Evolutionary conservation across 2,797 vertebrate genomes (phyloP), one percentile per base, ranked within the genome.

Genomic region (Naso thynnoides): DNA sequence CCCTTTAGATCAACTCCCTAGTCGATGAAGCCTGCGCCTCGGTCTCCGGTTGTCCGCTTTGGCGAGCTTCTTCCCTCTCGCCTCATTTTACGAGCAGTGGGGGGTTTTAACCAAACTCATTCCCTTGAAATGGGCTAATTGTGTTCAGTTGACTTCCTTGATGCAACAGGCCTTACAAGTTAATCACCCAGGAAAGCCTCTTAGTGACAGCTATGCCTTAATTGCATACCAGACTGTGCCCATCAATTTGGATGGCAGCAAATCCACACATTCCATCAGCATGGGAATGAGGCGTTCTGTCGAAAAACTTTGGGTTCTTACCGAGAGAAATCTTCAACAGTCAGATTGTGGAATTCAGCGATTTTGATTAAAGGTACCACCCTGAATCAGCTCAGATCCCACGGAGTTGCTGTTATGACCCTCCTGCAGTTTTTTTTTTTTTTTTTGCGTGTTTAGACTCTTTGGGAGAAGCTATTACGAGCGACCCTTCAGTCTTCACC

Each of bases 101-200:
- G 76, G 80, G 66, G 66, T 76, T 88, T 88, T 71, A 85, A 86
- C 77, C 70, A 79, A 82, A 82, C 52, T 66, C 77, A 68, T 76
- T 78, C 74, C 76, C 73, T 81, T 63, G 41, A 91, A 91, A 90
- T 75, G 69, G 88, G 81, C 84, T 91, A 86, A 92, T 93, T 93
- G 90, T 89, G 88, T 92, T 86, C 88, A 93, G 88, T 89, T 92
- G 89, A 91, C 90, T 93, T 92, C 87, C 81, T 89, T 77, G 79
- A 92, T 90, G 86, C 89, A 92, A 83, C 80, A 81, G 89, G 76
- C 79, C 88, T 92, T 81, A 89, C 85, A 82, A 91, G 88, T 91
- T 91, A 93, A 88, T 93, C 88, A 90, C 52, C 81, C 92, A 88
- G 87, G 81, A 92, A 93, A 93, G 89, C 86, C 85, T 92, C 89